phyloP scores from a whole-genome alignment of 1,140 invertebrate genomes.

The Apocrypta bakeri region DNA sequence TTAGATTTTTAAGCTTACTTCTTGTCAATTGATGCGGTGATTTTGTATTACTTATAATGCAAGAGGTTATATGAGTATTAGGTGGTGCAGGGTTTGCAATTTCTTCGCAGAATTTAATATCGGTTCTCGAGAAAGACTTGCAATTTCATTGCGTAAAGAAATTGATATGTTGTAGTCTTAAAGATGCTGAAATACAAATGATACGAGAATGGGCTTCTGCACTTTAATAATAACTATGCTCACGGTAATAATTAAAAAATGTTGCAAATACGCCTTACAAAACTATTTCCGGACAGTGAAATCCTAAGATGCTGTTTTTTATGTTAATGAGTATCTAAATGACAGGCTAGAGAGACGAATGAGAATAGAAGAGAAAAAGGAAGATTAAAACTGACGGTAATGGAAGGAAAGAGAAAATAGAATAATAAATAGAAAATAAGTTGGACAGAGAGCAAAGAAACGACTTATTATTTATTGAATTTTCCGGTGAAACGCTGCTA shows the following conservation, averaged over 20 bases:
- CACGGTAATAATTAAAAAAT: too few species aligned
- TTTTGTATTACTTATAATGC: background rate
- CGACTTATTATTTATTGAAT: conserved; percentile 38
- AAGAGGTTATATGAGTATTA: background rate
- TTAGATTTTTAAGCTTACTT: background rate
- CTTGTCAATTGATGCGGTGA: background rate
- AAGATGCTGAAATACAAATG: background rate
- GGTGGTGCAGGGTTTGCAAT: background rate
- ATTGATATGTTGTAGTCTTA: background rate
- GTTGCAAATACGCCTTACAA: too few species aligned
- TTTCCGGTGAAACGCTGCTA: background rate
- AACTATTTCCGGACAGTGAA: too few species aligned
- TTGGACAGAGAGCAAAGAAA: background rate
- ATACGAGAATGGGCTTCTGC: background rate
- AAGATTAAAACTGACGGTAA: conserved; percentile 45
- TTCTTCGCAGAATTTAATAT: background rate
- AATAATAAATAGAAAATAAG: conserved; percentile 16
- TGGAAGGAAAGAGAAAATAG: conserved; percentile 22
- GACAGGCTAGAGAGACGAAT: background rate
- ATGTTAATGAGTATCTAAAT: too few species aligned
- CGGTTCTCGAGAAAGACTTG: background rate
- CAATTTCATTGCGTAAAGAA: conserved; percentile 10
- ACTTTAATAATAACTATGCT: background rate
- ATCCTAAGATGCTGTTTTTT: too few species aligned
- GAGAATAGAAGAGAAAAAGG: background rate